phyloP scores from a whole-genome alignment of 2,797 vertebrate species.

The Thalassophryne amazonica region DNA sequence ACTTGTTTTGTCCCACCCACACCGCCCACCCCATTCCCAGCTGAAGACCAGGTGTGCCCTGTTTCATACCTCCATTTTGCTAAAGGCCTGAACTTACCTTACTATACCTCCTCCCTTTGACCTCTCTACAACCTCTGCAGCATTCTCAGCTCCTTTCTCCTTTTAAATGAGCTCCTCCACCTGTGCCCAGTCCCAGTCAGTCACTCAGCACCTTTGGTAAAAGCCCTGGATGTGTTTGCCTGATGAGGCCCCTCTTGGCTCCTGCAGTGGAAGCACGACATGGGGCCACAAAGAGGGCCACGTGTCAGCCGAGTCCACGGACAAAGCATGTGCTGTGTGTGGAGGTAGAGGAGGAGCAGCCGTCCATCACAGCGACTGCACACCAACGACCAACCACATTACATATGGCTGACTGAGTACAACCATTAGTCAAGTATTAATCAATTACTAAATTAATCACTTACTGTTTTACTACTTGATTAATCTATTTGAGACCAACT shows the following conservation, averaged over 20 bases:
- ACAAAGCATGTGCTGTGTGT: slow-evolving; percentile 61
- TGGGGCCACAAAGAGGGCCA: slow-evolving; percentile 62
- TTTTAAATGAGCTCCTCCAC: neutral
- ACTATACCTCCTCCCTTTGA: slow-evolving; percentile 9
- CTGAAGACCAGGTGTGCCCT: slow-evolving; percentile 4
- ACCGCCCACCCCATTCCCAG: slow-evolving; percentile 5
- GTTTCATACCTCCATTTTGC: neutral
- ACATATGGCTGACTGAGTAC: slow-evolving; percentile 32
- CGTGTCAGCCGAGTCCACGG: slow-evolving; percentile 53
- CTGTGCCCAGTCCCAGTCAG: neutral
- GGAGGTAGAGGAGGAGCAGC: slow-evolving; percentile 57
- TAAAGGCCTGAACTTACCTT: slow-evolving; percentile 14
- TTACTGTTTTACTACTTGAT: no score
- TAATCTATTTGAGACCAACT: no score
- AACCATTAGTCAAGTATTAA: no score
- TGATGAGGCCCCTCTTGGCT: slow-evolving; percentile 27
- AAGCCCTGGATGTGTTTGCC: slow-evolving; percentile 40
- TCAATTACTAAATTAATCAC: no score
- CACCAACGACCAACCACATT: slow-evolving; percentile 32
- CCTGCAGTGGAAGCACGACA: slow-evolving; percentile 21
- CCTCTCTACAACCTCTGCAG: slow-evolving; percentile 21
- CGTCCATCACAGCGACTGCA: slow-evolving; percentile 58
- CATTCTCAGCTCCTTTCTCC: slow-evolving; percentile 12
- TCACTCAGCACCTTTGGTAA: slow-evolving; percentile 32
- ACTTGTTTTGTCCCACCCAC: slow-evolving; percentile 31